These are phyloP conservation scores for Scaptomyza montana DNA, from an alignment of 1,140 invertebrate genomes.

Conservation along the genomic window DNA sequence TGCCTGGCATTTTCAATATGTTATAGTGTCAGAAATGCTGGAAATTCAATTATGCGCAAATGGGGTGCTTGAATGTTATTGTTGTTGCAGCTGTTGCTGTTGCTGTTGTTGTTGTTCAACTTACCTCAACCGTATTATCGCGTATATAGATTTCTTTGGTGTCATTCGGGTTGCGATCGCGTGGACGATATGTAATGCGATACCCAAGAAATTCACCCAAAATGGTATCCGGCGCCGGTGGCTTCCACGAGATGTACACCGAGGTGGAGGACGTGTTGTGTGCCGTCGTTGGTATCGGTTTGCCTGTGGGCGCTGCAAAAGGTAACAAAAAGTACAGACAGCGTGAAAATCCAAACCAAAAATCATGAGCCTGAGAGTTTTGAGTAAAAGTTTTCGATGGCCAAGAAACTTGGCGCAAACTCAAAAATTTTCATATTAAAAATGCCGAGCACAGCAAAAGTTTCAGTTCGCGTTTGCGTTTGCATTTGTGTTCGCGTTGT, in stretches of 20 bases:
- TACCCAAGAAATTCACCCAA: constrained; percentile 92
- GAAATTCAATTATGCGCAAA: constrained; percentile 69
- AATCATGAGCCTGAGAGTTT: constrained; percentile 21
- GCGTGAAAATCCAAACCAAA: constrained; percentile 1
- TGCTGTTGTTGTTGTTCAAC: constrained; percentile 18
- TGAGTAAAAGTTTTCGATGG: constrained; percentile 45
- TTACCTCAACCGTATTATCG: constrained; percentile 87
- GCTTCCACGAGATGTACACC: constrained; percentile 89
- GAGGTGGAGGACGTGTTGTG: constrained; percentile 89
- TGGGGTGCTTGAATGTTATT: neutral
- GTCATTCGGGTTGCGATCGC: constrained; percentile 85
- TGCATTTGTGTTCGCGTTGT: neutral
- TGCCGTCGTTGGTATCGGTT: constrained; percentile 88
- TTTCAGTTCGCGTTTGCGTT: constrained; percentile 11
- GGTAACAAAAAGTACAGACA: constrained; percentile 13
- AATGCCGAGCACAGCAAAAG: constrained; percentile 62
- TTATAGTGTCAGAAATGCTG: constrained; percentile 66
- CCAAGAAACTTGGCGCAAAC: constrained; percentile 59
- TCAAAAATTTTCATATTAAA: constrained; percentile 80
- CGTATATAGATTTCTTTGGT: constrained; percentile 89
- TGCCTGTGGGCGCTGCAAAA: constrained; percentile 88
- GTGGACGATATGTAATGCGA: constrained; percentile 88
- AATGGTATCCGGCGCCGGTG: constrained; percentile 88
- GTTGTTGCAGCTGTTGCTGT: no score
- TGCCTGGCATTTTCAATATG: constrained; percentile 44